A percentile compares a stretch with the other conserved stretches of the same genome.
Evolutionary conservation across 2,113 vertebrate genomes (phyloP).

Genomic region (Ochotona princeps): DNA sequence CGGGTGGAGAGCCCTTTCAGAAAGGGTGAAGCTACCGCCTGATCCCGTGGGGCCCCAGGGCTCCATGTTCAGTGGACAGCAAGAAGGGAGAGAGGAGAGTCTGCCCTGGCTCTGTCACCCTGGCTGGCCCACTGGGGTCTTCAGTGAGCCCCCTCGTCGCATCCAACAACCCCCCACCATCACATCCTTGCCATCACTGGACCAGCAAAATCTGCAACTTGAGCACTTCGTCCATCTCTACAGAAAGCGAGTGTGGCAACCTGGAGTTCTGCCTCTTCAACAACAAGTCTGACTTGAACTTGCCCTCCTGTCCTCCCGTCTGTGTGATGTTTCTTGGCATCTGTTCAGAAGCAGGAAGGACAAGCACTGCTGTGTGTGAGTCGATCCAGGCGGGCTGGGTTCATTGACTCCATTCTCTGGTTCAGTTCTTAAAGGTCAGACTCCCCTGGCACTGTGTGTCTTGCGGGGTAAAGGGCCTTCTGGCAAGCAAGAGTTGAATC

Average conservation of each 20-base stretch:
- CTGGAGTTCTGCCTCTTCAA: conserved; percentile 84
- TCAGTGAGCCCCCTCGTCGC: not conserved
- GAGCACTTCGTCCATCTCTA: conserved; percentile 85
- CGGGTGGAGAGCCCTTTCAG: conserved; percentile 82
- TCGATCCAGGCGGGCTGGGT: conserved; percentile 39
- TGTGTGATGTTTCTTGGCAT: conserved; percentile 85
- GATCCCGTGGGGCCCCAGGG: conserved; percentile 76
- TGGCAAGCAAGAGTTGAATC: conserved; percentile 83
- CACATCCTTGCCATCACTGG: conserved; percentile 67
- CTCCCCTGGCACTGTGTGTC: conserved; percentile 85
- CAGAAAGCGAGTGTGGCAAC: conserved; percentile 85
- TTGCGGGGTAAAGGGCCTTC: conserved; percentile 84
- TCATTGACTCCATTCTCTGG: conserved; percentile 62
- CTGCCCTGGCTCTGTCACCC: not conserved
- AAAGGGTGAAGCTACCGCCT: conserved; percentile 81
- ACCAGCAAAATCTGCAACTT: conserved; percentile 87
- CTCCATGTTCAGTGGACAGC: not conserved
- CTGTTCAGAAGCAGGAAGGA: conserved; percentile 76
- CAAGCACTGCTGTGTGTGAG: conserved; percentile 30
- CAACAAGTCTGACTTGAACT: conserved; percentile 63
- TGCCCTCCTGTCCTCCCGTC: conserved; percentile 79
- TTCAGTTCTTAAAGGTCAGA: conserved; percentile 71
- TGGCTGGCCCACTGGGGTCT: not conserved
- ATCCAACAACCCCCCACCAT: conserved; percentile 16
- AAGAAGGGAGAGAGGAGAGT: not conserved